Percentiles rank a stretch among this genome's conserved stretches.
Conservation (phyloP, 2,888 invertebrate genomes). For the Cloeon dipterum region DNA sequence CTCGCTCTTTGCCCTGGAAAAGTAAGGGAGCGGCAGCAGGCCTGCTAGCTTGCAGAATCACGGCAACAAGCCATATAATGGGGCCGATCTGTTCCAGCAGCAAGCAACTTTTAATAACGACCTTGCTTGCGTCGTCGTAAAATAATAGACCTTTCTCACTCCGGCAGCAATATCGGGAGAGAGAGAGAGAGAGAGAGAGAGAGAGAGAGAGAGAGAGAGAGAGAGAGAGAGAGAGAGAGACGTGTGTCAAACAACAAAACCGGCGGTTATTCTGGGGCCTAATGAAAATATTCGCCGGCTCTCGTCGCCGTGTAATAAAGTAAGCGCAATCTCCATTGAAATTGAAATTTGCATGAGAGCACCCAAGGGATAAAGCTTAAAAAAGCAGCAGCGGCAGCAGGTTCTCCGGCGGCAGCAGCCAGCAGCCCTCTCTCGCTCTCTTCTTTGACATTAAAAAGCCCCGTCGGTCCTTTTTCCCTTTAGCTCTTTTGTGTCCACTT, state of each 20-base stretch:
- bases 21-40: too few relatives aligned
- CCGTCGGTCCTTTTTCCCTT: not conserved
- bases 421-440: not conserved
- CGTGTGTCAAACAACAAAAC: not conserved
- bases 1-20: too few relatives aligned
- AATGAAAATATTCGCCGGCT: slow-evolving; percentile 1
- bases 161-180: not conserved
- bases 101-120: too few relatives aligned
- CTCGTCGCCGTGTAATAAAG: too few relatives aligned
- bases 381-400: too few relatives aligned
- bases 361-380: not conserved
- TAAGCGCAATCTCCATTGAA: slow-evolving; percentile 1
- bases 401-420: too few relatives aligned
- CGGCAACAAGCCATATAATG: too few relatives aligned
- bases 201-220: not conserved
- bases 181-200: not conserved
- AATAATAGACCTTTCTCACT: too few relatives aligned
- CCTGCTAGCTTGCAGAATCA: too few relatives aligned
- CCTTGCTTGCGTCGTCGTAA: too few relatives aligned
- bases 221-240: not conserved
- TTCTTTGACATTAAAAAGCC: not conserved
- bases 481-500: not conserved
- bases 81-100: too few relatives aligned
- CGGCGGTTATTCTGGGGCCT: not conserved
- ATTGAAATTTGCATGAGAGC: slow-evolving; percentile 1